These are phyloP conservation scores for Hypomecis punctinalis DNA, from an alignment of 2,888 invertebrate species.

Conservation along the genomic window DNA sequence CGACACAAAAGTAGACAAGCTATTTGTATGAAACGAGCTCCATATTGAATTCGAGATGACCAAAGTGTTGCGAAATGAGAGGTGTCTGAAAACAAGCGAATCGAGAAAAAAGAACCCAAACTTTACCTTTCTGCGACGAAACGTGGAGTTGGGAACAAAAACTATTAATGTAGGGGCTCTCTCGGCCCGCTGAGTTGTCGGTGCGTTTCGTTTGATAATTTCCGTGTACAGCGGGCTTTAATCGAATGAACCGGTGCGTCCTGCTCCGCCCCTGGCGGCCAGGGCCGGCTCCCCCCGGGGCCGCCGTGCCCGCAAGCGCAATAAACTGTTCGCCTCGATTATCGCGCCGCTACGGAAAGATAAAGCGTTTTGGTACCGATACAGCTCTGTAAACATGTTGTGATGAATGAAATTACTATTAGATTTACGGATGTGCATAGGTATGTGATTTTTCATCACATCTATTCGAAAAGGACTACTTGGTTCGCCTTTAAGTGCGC, in stretches of 20 bases:
- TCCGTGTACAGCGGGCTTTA: constrained; percentile 80
- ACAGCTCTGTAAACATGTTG: constrained; percentile 43
- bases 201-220: constrained; percentile 83
- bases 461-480: too few species aligned
- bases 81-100: constrained; percentile 63
- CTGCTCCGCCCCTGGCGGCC: constrained; percentile 43
- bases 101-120: constrained; percentile 59
- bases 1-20: constrained; percentile 42
- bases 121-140: constrained; percentile 68
- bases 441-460: too few species aligned
- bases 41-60: constrained; percentile 51
- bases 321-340: constrained; percentile 73
- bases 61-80: constrained; percentile 58
- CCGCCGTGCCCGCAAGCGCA: constrained; percentile 55
- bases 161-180: constrained; percentile 80
- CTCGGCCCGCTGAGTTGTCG: constrained; percentile 78
- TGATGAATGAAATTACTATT: constrained; percentile 20
- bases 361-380: constrained; percentile 53
- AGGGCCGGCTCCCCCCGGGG: constrained; percentile 33
- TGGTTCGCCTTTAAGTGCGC: too few species aligned
- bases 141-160: constrained; percentile 76
- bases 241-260: constrained; percentile 74
- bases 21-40: constrained; percentile 56
- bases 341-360: constrained; percentile 56
- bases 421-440: too few species aligned